A percentile compares a stretch with the other conserved stretches of the same genome.
Evolutionary conservation across 2,888 invertebrate species (phyloP).

Genomic region (Athalia rosae): DNA sequence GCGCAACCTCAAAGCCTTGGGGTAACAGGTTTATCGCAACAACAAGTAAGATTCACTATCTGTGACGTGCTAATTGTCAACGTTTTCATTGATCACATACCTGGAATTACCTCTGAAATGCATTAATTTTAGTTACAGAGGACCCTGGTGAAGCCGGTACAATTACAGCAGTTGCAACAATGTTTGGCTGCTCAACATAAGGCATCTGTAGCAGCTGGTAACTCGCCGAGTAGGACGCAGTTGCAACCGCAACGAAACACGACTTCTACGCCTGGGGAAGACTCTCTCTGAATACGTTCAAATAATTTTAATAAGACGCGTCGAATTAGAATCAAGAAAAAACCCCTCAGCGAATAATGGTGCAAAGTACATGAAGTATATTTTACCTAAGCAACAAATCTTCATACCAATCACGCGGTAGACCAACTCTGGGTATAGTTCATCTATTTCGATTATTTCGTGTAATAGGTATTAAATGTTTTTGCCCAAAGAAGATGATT

Average conservation of each 20-base stretch:
- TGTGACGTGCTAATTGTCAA: background rate
- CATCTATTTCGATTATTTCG: slow-evolving; percentile 13
- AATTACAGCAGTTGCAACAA: slow-evolving; percentile 70
- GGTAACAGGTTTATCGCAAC: slow-evolving; percentile 68
- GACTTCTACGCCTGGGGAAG: slow-evolving; percentile 67
- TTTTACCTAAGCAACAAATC: slow-evolving; percentile 26
- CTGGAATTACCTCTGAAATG: slow-evolving; percentile 1
- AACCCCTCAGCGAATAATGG: slow-evolving; percentile 47
- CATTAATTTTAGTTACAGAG: slow-evolving; percentile 57
- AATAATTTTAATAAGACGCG: slow-evolving; percentile 58
- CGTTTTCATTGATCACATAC: slow-evolving; percentile 9
- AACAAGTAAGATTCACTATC: slow-evolving; percentile 62
- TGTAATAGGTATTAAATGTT: slow-evolving; percentile 28
- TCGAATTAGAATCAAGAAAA: slow-evolving; percentile 62
- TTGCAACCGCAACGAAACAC: slow-evolving; percentile 68
- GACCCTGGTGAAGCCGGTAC: slow-evolving; percentile 55
- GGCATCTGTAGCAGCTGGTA: slow-evolving; percentile 64
- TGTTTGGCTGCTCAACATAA: slow-evolving; percentile 71
- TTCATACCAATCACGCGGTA: slow-evolving; percentile 16
- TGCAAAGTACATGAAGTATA: slow-evolving; percentile 7
- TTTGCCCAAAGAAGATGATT: background rate
- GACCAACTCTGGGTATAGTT: slow-evolving; percentile 15
- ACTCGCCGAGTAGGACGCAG: slow-evolving; percentile 67
- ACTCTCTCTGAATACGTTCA: slow-evolving; percentile 68
- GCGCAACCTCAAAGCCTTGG: slow-evolving; percentile 69